Conservation (phyloP, 1,140 invertebrate genomes). For the Heterodera schachtii region DNA sequence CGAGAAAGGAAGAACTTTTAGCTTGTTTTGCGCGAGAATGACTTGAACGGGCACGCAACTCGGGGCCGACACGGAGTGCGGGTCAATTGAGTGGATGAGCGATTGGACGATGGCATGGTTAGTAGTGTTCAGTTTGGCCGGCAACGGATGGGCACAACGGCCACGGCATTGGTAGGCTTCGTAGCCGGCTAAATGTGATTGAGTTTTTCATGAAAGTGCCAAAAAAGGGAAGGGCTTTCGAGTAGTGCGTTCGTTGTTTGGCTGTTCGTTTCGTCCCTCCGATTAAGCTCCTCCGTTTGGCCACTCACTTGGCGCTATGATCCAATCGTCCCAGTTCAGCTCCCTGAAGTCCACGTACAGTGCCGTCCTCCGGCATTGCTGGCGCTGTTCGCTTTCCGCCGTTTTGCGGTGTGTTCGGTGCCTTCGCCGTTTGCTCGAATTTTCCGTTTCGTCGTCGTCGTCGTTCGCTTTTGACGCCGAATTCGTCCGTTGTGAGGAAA, state of each 20-base stretch:
- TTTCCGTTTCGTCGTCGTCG: conserved; percentile 20
- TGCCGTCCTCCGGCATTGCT: conserved; percentile 77
- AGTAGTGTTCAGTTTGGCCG: conserved; percentile 89
- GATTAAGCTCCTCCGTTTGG: neutral
- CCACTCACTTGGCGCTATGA: conserved; percentile 81
- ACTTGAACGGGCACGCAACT: conserved; percentile 78
- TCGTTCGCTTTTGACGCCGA: conserved; percentile 27
- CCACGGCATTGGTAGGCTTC: conserved; percentile 93
- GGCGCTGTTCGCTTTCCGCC: conserved; percentile 29
- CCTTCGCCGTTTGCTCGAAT: conserved; percentile 24
- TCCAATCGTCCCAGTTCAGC: conserved; percentile 98
- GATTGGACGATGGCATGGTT: conserved; percentile 98
- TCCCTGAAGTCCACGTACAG: conserved; percentile 94
- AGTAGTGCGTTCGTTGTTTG: neutral
- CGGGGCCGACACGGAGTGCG: conserved; percentile 85
- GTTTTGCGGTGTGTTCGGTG: conserved; percentile 40
- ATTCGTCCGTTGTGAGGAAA: conserved; percentile 5
- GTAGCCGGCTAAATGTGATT: conserved; percentile 74
- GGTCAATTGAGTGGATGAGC: conserved; percentile 75
- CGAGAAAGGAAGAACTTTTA: conserved; percentile 49
- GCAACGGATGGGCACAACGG: conserved; percentile 86
- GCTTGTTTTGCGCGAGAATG: neutral
- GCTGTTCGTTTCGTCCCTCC: neutral
- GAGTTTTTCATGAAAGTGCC: conserved; percentile 14
- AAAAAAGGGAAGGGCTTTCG: no score